Conservation (phyloP, 2,113 vertebrate genomes). For the Bombycilla garrulus region DNA sequence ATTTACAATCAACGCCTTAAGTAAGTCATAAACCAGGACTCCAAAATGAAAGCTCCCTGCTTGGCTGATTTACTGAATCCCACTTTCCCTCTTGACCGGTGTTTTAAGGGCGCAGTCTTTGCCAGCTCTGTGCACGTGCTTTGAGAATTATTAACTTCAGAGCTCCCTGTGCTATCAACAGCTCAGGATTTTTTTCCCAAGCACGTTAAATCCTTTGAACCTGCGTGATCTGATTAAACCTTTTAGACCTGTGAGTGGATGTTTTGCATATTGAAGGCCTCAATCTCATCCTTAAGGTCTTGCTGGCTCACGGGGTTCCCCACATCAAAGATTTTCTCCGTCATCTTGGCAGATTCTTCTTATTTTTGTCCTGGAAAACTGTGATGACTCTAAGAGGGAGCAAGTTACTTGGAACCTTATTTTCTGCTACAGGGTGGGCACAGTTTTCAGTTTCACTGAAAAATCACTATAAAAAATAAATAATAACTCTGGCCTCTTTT, state of each 20-base stretch:
- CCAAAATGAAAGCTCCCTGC: slow-evolving; percentile 44
- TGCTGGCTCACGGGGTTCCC: not conserved
- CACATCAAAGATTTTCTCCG: not conserved
- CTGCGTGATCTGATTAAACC: not conserved
- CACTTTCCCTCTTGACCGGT: slow-evolving; percentile 14
- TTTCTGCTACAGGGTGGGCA: not conserved
- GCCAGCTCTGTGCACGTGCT: not conserved
- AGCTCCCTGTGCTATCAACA: not conserved
- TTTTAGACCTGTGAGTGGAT: not conserved
- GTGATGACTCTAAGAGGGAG: not conserved
- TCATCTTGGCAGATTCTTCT: not conserved
- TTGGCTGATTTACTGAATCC: slow-evolving; percentile 33
- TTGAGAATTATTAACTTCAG: slow-evolving; percentile 4
- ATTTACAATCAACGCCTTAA: slow-evolving; percentile 42
- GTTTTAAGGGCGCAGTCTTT: not conserved
- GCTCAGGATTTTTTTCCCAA: not conserved
- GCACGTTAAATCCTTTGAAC: not conserved
- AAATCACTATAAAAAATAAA: not conserved
- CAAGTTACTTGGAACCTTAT: not conserved
- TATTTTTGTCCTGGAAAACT: not conserved
- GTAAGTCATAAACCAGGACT: slow-evolving; percentile 5
- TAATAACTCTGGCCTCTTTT: not conserved
- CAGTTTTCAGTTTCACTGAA: not conserved
- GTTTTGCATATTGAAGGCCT: slow-evolving; percentile 3
- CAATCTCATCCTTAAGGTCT: not conserved